Base-by-base conservation (phyloP, 2,113 vertebrate species). In the Pongo abelii region DNA sequence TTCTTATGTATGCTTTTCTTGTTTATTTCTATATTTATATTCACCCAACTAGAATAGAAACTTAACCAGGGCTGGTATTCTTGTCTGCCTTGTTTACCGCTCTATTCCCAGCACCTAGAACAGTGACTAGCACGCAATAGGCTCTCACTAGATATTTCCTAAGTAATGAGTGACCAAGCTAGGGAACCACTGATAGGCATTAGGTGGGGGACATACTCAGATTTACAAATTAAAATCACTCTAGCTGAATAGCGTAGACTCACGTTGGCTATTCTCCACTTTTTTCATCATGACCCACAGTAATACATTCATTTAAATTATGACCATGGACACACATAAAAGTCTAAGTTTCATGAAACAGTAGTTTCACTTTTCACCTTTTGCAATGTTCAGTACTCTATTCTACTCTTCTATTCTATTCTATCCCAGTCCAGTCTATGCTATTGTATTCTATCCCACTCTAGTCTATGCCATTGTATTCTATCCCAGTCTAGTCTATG, bases 211-310 rank as follows among this genome's bases (percentile, higher is more conserved):
- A 61, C 12, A 8, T 4, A 27, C 4, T 46, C 17, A n/a, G 38
- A 86, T 75, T 80, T 57, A 57, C 27, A 23, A 50, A 57, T 81
- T 59, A n/a, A 40, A 70, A 25, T 89, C 46, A 32, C 61, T n/a
- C n/a, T 75, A 48, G n/a, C 25, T 72, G 25, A 46, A 23, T 23
- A 23, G 25, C 32, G 14, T 35, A 57, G 78, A 85, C 23, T 89
- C 14, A 2, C 3, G 3, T 22, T 5, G 1, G 13, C 18, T 79
- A 59, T 35, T 61, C 12, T 20, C 2, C 14, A 2, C 13, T 6
- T 20, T 89, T 64, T 16, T 7, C 46, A 55, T 70, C 17, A 8
- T 78, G 59, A 57, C 27, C 52, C 69, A 52, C 14, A 18, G 69
- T 43, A 90, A 89, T 50, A 78, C 81, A 80, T 25, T 50, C 61